phyloP scores from a whole-genome alignment of 2,797 vertebrate species.

The Pseudochaenichthys georgianus region DNA sequence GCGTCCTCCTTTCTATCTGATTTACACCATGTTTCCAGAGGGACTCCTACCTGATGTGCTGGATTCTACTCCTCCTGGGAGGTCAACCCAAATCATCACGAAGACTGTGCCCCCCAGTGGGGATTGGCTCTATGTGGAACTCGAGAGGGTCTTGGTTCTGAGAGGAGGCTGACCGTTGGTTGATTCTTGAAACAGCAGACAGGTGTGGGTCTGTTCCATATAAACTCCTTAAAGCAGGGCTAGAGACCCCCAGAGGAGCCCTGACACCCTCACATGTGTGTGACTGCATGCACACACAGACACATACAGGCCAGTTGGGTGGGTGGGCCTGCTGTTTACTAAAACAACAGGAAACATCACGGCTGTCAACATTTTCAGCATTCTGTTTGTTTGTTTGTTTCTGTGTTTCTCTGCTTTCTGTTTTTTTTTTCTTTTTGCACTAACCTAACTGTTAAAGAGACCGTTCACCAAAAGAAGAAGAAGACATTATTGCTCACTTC shows the following conservation, averaged over 20 bases:
- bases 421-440: neutral
- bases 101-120: neutral
- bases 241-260: conserved; percentile 55
- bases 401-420: conserved; percentile 6
- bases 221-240: conserved; percentile 51
- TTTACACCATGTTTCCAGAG: conserved; percentile 45
- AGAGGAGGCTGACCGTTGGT: conserved; percentile 39
- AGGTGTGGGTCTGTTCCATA: conserved; percentile 68
- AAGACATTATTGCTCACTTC: neutral
- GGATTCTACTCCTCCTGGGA: conserved; percentile 47
- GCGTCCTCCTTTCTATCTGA: conserved; percentile 49
- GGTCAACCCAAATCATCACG: conserved; percentile 45
- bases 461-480: neutral
- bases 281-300: conserved; percentile 24
- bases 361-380: conserved; percentile 55
- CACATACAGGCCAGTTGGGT: conserved; percentile 55
- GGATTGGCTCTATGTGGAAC: conserved; percentile 58
- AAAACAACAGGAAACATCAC: conserved; percentile 73
- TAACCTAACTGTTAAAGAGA: conserved; percentile 15
- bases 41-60: conserved; percentile 23
- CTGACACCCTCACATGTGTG: conserved; percentile 57
- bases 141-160: conserved; percentile 33
- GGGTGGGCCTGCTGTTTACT: conserved; percentile 75
- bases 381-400: conserved; percentile 52
- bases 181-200: conserved; percentile 45